Conservation (phyloP, 1,140 invertebrate genomes). For the Megathymus violae region DNA sequence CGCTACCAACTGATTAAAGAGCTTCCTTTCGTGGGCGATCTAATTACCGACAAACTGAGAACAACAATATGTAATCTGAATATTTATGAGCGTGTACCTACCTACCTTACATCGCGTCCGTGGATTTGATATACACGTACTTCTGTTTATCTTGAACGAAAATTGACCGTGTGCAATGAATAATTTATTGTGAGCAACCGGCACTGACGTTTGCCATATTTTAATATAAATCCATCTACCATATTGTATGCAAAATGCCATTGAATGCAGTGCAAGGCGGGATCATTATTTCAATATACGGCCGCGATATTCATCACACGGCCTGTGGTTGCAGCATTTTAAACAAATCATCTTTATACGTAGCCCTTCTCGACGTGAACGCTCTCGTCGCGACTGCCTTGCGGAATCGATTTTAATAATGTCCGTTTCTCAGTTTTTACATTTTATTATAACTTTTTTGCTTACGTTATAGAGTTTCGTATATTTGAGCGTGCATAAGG, state of each 20-base stretch:
- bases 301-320: constrained; percentile 78
- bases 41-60: constrained; percentile 81
- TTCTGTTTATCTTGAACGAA: constrained; percentile 76
- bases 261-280: constrained; percentile 80
- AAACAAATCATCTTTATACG: constrained; percentile 82
- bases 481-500: constrained; percentile 24
- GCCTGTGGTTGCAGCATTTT: constrained; percentile 70
- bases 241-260: constrained; percentile 83
- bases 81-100: constrained; percentile 77
- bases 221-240: constrained; percentile 83
- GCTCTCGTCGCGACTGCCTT: constrained; percentile 37
- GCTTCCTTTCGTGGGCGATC: constrained; percentile 81
- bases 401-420: constrained; percentile 76
- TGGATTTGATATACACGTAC: constrained; percentile 75
- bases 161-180: constrained; percentile 81
- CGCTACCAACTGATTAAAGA: constrained; percentile 74
- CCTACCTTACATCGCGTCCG: constrained; percentile 64
- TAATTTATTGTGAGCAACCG: constrained; percentile 81
- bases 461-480: constrained; percentile 23
- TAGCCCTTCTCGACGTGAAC: constrained; percentile 48
- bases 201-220: constrained; percentile 80
- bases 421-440: constrained; percentile 35
- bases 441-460: constrained; percentile 10
- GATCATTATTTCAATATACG: constrained; percentile 82
- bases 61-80: constrained; percentile 82